These are phyloP conservation scores for Nycticorax nycticorax DNA, from an alignment of 2,113 vertebrate species.

Conservation along the genomic window DNA sequence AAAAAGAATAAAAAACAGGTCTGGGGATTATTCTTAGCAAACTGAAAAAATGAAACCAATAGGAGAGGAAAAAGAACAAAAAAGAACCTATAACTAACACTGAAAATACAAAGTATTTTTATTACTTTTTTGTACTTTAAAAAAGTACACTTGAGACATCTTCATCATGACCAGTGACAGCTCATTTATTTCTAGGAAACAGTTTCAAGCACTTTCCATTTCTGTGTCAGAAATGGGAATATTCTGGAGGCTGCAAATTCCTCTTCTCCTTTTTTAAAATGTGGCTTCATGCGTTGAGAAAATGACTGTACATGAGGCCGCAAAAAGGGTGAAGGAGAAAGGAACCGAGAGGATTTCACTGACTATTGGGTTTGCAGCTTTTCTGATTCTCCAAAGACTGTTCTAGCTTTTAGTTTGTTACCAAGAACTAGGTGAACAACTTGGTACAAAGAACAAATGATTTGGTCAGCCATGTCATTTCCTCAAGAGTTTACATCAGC, in stretches of 20 bases:
- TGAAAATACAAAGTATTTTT: conserved; percentile 8
- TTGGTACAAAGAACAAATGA: neutral
- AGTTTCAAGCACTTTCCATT: neutral
- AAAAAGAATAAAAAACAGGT: neutral
- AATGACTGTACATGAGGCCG: neutral
- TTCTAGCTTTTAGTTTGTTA: neutral
- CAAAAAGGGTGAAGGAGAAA: neutral
- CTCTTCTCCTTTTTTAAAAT: neutral
- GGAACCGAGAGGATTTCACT: neutral
- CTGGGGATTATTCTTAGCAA: neutral
- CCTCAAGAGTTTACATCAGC: neutral
- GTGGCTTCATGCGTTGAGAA: neutral
- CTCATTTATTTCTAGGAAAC: conserved; percentile 10
- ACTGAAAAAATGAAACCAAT: neutral
- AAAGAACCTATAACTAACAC: neutral
- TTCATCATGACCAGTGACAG: conserved; percentile 10
- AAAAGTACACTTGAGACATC: conserved; percentile 27
- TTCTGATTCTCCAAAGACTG: neutral
- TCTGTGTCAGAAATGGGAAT: neutral
- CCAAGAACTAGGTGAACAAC: neutral
- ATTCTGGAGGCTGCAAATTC: conserved; percentile 4
- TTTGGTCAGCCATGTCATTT: neutral
- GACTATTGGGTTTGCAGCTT: neutral
- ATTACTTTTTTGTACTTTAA: conserved; percentile 3
- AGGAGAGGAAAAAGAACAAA: neutral